Base-by-base conservation (phyloP, 2,797 vertebrate species). In the Scleropages formosus region DNA sequence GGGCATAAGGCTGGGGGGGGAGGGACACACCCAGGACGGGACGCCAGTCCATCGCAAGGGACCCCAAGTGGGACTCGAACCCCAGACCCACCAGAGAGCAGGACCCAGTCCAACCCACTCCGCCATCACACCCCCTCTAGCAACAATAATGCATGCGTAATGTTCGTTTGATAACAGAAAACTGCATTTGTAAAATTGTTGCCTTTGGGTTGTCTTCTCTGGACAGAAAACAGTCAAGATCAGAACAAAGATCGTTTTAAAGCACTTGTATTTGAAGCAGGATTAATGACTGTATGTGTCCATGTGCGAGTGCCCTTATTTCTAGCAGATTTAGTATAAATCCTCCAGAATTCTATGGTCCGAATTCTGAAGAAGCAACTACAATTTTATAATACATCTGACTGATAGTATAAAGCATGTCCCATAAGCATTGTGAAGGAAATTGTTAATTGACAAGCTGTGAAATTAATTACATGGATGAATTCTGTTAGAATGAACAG, bases 321-420 rank as follows among this genome's bases (percentile, higher is more conserved):
- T 51, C 61, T 68, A 58, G 49, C 22, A 39, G 15, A 26, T 68
- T n/a, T 60, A 16, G 53, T n/a, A 47, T 22, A 62, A 47, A 44
- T 24, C 26, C 11, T 18, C 73, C 6, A 20, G 20, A 64, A 53
- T 27, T 16, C 60, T 6, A 16, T 78, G 83, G 83, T 74, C 8
- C 27, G n/a, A 47, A 80, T 84, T 77, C 66, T 76, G 22, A 78
- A 79, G 82, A 13, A 44, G 18, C 11, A 15, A 79, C 76, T 81
- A 73, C 72, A 82, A 84, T 77, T 83, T 73, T 71, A 46, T 65
- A 77, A 56, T 18, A 26, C 24, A 49, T 67, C 22, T 83, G 70
- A 85, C 22, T 83, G 70, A 85, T 80, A 80, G 70, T 60, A 81
- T 77, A 15, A 58, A 8, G 49, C 68, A 27, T 49, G 68, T 31